Evolutionary conservation across 2,797 vertebrate genomes (phyloP).

Genomic region (Diceros bicornis): DNA sequence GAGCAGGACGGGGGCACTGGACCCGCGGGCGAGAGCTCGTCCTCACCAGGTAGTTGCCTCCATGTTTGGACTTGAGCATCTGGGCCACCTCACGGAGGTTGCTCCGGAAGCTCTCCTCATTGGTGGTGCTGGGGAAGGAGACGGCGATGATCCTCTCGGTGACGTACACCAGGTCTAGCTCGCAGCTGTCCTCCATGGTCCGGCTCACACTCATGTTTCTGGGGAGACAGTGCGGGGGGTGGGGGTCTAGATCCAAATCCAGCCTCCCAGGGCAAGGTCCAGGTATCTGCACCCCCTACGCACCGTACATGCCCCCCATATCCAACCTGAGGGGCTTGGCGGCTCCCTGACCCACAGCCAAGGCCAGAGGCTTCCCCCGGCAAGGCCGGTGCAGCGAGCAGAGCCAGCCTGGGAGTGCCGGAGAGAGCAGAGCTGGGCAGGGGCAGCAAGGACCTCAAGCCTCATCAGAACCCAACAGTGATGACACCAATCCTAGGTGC

Average conservation of each 20-base stretch:
- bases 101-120: slow-evolving; percentile 95
- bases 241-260: background rate
- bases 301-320: rapidly evolving
- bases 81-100: slow-evolving; percentile 97
- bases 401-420: rapidly evolving
- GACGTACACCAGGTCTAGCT: slow-evolving; percentile 98
- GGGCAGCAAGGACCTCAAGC: background rate
- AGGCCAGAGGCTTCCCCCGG: background rate
- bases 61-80: slow-evolving; percentile 99
- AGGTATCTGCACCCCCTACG: background rate
- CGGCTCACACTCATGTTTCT: slow-evolving; percentile 94
- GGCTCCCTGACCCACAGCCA: background rate
- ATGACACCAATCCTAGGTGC: background rate
- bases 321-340: background rate
- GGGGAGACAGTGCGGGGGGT: slow-evolving; percentile 13
- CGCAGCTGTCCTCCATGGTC: slow-evolving; percentile 96
- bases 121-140: slow-evolving; percentile 94
- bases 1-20: background rate
- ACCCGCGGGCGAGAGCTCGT: background rate
- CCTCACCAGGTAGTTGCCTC: slow-evolving; percentile 96
- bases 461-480: background rate
- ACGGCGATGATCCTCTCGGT: slow-evolving; percentile 98
- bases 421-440: background rate
- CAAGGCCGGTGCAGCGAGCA: background rate
- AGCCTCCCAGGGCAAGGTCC: background rate